A percentile compares a stretch with the other conserved stretches of the same genome.
Conservation (phyloP, 2,797 vertebrate species). For the Amblyraja radiata region DNA sequence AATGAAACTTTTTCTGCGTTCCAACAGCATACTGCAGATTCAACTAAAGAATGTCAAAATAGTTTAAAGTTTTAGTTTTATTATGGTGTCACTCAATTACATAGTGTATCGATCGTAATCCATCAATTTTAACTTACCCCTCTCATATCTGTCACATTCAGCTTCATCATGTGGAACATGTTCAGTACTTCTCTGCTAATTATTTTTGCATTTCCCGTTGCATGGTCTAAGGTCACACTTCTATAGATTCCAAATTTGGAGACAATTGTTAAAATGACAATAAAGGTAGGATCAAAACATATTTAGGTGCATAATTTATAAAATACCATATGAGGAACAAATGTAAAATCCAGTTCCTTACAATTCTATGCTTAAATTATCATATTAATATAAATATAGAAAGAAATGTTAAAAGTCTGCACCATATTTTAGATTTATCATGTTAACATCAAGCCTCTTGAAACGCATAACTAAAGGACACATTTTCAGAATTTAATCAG, state of each 20-base stretch:
- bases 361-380: not conserved
- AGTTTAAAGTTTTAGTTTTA: not conserved
- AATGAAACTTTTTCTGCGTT: not conserved
- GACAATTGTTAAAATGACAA: not conserved
- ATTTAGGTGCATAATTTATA: not conserved
- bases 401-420: not conserved
- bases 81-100: not conserved
- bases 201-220: constrained; percentile 77
- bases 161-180: constrained; percentile 84
- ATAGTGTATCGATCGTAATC: not conserved
- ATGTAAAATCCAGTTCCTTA: not conserved
- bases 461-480: not conserved
- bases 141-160: constrained; percentile 83
- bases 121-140: constrained; percentile 61
- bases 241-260: constrained; percentile 47
- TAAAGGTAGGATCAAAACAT: not conserved
- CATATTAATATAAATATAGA: not conserved
- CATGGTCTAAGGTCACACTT: constrained; percentile 69
- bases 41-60: not conserved
- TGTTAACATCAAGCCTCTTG: not conserved
- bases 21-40: not conserved
- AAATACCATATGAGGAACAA: not conserved
- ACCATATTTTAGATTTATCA: not conserved
- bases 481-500: not conserved
- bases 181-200: constrained; percentile 80